A percentile compares a stretch with the other conserved stretches of the same genome.
Conservation (phyloP, 2,888 invertebrate genomes). For the Andrena minutula region DNA sequence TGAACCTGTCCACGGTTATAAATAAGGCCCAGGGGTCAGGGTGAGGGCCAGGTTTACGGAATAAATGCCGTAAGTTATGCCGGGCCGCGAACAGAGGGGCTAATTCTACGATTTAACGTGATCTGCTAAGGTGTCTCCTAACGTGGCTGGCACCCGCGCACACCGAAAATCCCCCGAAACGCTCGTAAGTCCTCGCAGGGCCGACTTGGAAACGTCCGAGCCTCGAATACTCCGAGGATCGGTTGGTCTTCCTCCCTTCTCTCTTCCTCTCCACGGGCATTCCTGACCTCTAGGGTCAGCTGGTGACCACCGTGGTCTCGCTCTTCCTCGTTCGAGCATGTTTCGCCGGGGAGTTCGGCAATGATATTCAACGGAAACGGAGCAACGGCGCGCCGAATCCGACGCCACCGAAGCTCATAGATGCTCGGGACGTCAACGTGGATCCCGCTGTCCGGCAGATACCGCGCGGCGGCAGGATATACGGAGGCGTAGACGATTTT, state of each 20-base stretch:
- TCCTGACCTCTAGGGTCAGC: slow-evolving; percentile 66
- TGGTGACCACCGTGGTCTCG: slow-evolving; percentile 51
- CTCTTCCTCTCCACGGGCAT: slow-evolving; percentile 49
- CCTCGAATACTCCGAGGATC: slow-evolving; percentile 34
- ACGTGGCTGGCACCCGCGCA: slow-evolving; percentile 47
- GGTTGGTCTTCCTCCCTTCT: slow-evolving; percentile 40
- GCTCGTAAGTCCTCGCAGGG: slow-evolving; percentile 58
- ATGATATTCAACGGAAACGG: slow-evolving; percentile 37
- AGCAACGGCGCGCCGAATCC: neutral
- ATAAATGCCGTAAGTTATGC: slow-evolving; percentile 81
- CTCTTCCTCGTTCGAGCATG: slow-evolving; percentile 50
- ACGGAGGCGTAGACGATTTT: slow-evolving; percentile 83
- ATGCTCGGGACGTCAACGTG: slow-evolving; percentile 5
- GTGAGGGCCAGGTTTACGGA: slow-evolving; percentile 76
- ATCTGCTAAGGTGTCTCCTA: slow-evolving; percentile 75
- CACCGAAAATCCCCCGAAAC: slow-evolving; percentile 49
- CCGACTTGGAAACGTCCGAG: slow-evolving; percentile 27
- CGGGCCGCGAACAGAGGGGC: slow-evolving; percentile 62
- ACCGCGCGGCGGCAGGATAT: slow-evolving; percentile 76
- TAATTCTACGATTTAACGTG: slow-evolving; percentile 81
- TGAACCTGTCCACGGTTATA: slow-evolving; percentile 80
- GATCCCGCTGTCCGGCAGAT: slow-evolving; percentile 39
- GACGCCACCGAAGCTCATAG: slow-evolving; percentile 9
- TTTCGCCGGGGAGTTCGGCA: slow-evolving; percentile 48
- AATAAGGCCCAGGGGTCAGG: slow-evolving; percentile 78